These are phyloP conservation scores for Neomorphus geoffroyi DNA, from an alignment of 2,797 vertebrate species.

Conservation along the genomic window DNA sequence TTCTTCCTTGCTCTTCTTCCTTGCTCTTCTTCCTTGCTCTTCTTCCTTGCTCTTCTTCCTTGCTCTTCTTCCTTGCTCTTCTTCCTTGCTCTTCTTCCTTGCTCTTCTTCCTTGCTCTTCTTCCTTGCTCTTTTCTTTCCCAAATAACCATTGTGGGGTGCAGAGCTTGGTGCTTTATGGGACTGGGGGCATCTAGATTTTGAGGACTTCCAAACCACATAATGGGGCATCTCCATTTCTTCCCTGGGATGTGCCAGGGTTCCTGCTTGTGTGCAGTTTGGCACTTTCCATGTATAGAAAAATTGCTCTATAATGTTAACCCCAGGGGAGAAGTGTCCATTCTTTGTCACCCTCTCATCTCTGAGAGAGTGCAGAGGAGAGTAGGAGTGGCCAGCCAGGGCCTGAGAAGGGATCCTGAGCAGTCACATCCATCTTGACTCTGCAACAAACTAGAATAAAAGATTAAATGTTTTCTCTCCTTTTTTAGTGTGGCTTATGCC, in stretches of 20 bases:
- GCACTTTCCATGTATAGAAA: neutral
- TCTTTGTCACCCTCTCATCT: neutral
- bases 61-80: no score
- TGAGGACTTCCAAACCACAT: neutral
- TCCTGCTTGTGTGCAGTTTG: accelerated
- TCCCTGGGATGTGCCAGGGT: neutral
- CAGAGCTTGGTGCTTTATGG: neutral
- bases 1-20: no score
- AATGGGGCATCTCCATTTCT: neutral
- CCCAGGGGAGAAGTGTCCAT: neutral
- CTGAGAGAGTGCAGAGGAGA: neutral
- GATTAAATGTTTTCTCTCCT: neutral
- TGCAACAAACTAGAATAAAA: constrained; percentile 9
- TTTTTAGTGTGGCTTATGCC: constrained; percentile 1
- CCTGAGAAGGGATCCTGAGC: neutral
- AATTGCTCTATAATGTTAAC: neutral
- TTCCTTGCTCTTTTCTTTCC: accelerated
- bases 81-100: no score
- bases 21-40: no score
- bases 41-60: no score
- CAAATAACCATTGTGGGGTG: neutral
- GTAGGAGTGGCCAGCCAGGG: accelerated
- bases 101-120: no score
- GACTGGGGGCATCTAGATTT: neutral
- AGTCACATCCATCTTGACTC: neutral